Evolutionary conservation across 2,888 invertebrate species (phyloP).

Genomic region (Xestoiulus laeticollis): DNA sequence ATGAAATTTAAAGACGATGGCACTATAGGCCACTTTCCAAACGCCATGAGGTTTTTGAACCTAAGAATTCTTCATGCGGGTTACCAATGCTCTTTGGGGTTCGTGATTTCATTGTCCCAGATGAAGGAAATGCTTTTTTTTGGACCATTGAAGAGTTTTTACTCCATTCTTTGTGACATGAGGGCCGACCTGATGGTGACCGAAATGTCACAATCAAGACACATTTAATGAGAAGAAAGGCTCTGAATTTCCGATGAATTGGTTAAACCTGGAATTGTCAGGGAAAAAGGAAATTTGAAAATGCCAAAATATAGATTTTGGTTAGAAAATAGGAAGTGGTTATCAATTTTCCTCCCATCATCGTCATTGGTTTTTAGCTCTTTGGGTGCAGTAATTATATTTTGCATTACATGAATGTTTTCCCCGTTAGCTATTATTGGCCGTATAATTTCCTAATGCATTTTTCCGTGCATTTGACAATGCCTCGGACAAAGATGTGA

Average conservation of each 20-base stretch:
- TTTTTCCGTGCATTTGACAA: not conserved
- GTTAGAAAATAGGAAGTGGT: not conserved
- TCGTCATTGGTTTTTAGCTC: not conserved
- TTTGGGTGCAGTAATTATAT: not conserved
- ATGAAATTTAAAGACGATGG: constrained; percentile 28
- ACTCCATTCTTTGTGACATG: not conserved
- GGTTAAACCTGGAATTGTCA: too few relatives aligned
- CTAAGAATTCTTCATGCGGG: not conserved
- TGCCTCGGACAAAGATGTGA: not conserved
- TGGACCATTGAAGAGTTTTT: too few relatives aligned
- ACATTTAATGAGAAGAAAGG: too few relatives aligned
- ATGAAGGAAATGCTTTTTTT: not conserved
- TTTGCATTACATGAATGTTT: not conserved
- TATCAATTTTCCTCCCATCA: not conserved
- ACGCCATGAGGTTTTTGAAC: not conserved
- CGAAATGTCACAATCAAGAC: not conserved
- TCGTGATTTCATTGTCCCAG: not conserved
- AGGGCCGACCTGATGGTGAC: not conserved
- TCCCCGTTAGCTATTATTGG: not conserved
- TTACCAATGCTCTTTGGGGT: not conserved
- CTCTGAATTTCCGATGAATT: too few relatives aligned
- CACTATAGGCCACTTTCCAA: not conserved
- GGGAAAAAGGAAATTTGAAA: too few relatives aligned
- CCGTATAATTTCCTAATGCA: not conserved
- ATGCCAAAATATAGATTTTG: not conserved